Base-by-base conservation (phyloP, 1,140 invertebrate genomes). In the Oncopodura yosiiana region DNA sequence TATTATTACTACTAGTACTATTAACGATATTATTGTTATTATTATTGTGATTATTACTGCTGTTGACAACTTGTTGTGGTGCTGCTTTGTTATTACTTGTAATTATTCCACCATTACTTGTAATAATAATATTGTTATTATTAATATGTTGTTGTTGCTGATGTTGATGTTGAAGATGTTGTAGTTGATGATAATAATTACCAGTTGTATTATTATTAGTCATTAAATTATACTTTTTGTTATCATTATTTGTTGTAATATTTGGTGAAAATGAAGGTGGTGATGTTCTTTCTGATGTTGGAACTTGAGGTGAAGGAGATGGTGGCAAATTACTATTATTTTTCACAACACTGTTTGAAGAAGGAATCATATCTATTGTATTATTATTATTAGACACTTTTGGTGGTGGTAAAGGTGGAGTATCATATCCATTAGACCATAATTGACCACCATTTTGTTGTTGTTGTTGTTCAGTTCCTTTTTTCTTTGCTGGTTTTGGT, bases 111-210 rank as follows among this genome's bases (percentile, higher is more conserved):
- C n/a, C n/a, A n/a, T n/a, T n/a, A n/a, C n/a, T n/a, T n/a, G n/a
- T n/a, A n/a, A n/a, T n/a, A n/a, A n/a, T n/a, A n/a, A n/a, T n/a
- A n/a, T n/a, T n/a, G n/a, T n/a, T n/a, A n/a, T n/a, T n/a, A n/a
- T n/a, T n/a, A 87, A 18, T 21, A 34, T 14, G 39, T n/a, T 42
- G 39, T n/a, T 42, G 19, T 8, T 14, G 21, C 6, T n/a, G n/a
- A n/a, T n/a, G n/a, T n/a, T n/a, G n/a, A n/a, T n/a, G n/a, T n/a
- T n/a, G n/a, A n/a, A n/a, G n/a, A n/a, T n/a, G n/a, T n/a, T n/a
- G n/a, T 21, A 4, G 16, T 48, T 46, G 38, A 70, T 54, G 52
- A 34, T 34, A 48, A 48, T 34, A 26, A 29, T 18, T 32, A 41
- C 29, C 21, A 19, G 14, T 45, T 14, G 38, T 32, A 45, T 56